Base-by-base conservation (phyloP, 2,888 invertebrate genomes). In the Drosophila atroscutellata region DNA sequence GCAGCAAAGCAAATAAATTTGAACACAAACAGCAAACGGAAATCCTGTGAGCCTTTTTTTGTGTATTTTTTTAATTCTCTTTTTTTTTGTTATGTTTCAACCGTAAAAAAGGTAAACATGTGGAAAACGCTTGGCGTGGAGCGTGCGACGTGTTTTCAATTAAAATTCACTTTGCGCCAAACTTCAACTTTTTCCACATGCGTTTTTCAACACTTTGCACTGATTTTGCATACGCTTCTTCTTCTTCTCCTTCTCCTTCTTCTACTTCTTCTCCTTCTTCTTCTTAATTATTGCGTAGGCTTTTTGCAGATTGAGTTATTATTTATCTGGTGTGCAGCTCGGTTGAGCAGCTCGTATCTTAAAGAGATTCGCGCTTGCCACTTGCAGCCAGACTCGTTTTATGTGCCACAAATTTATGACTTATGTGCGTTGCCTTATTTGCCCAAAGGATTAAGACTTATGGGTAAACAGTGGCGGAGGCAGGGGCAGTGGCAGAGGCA, bases 351-450 rank as follows among this genome's bases (percentile, higher is more conserved):
- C 85, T 89, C 89, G 82, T 70, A 73, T 80, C 75, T 72, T 64
- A 18, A 52, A 49, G 55, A 65, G 55, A 67, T 36, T 13, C 66
- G 24, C 47, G 65, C 26, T 30, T 56, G 64, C n/a, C 18, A 36
- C 28, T 56, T 59, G 72, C 62, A 69, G 26, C 55, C n/a, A 28
- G 55, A 39, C 28, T 28, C 39, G 55, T 88, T 83, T 79, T 77
- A 76, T 89, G 84, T 86, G 81, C 85, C 86, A 84, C 79, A 79
- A 81, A 89, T 87, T 89, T 89, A 89, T 87, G 89, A 85, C 74
- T 75, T 86, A 72, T 80, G 78, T 24, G 63, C 55, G 39, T 69
- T 62, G 73, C 52, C 77, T 84, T 88, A 77, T 90, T 90, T 90
- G 77, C 85, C 73, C 75, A 79, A 86, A 82, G 90, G 89, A 86